Evolutionary conservation across 2,888 invertebrate species (phyloP).

Genomic region (Torymus aiolomorphi): DNA sequence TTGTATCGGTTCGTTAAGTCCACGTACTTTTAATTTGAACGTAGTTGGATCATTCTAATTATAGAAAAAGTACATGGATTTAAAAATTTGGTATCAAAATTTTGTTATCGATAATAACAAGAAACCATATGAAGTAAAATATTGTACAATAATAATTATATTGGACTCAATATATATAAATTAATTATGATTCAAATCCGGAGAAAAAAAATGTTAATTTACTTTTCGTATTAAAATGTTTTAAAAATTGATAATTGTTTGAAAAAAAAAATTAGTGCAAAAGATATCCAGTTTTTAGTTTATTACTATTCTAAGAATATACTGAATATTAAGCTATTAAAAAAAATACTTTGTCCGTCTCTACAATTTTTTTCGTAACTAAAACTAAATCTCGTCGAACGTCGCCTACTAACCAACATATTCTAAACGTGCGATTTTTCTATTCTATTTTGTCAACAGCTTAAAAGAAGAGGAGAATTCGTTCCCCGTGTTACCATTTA

Average conservation of each 20-base stretch:
- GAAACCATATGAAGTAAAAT: too few relatives aligned
- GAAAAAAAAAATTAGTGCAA: too few relatives aligned
- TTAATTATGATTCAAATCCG: too few relatives aligned
- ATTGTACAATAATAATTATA: too few relatives aligned
- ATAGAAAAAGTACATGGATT: background rate
- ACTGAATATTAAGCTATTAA: too few relatives aligned
- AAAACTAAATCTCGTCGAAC: slow-evolving; percentile 32
- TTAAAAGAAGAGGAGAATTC: slow-evolving; percentile 79
- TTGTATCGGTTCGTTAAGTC: background rate
- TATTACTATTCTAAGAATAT: too few relatives aligned
- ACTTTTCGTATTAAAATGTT: too few relatives aligned
- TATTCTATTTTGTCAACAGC: slow-evolving; percentile 78
- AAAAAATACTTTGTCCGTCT: background rate
- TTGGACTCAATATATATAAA: too few relatives aligned
- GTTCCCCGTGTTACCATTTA: slow-evolving; percentile 73
- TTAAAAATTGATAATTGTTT: too few relatives aligned
- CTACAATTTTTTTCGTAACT: background rate
- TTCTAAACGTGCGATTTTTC: slow-evolving; percentile 69
- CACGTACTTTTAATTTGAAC: background rate
- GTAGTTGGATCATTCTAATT: background rate
- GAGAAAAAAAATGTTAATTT: too few relatives aligned
- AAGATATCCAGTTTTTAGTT: too few relatives aligned
- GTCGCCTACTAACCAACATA: slow-evolving; percentile 46
- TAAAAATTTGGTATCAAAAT: background rate
- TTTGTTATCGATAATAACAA: background rate